phyloP scores from a whole-genome alignment of 2,113 vertebrate species.

The Platichthys stellatus region DNA sequence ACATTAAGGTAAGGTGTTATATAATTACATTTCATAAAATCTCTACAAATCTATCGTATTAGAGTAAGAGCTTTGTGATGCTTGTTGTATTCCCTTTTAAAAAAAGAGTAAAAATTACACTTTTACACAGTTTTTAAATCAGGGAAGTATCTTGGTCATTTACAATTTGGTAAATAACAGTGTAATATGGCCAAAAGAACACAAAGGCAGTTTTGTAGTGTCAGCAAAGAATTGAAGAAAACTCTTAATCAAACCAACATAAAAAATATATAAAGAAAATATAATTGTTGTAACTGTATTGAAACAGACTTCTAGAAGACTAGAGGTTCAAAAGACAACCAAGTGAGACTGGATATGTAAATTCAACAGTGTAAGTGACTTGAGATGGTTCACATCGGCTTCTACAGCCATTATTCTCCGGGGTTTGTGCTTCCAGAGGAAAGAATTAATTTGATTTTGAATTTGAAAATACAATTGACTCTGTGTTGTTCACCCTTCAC shows the following conservation, averaged over 20 bases:
- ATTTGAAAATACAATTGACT: slow-evolving; percentile 58
- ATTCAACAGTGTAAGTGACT: neutral
- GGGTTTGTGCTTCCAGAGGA: slow-evolving; percentile 31
- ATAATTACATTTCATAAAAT: too few relatives aligned
- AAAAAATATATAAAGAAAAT: neutral
- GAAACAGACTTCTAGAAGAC: neutral
- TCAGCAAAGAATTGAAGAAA: neutral
- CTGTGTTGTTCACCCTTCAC: slow-evolving; percentile 51
- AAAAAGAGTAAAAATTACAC: too few relatives aligned
- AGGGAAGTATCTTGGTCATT: neutral
- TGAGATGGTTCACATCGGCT: neutral
- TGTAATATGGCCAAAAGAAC: neutral
- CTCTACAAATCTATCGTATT: too few relatives aligned
- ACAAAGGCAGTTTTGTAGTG: neutral
- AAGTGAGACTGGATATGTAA: neutral
- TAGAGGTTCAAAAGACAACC: neutral
- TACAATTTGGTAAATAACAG: neutral
- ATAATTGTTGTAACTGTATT: neutral
- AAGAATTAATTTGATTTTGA: slow-evolving; percentile 59
- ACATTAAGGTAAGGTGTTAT: too few relatives aligned
- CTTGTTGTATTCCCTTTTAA: too few relatives aligned
- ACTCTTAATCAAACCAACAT: neutral
- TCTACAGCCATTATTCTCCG: slow-evolving; percentile 26
- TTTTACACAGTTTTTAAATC: neutral
- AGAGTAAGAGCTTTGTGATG: too few relatives aligned